Evolutionary conservation across 2,888 invertebrate species (phyloP), one percentile per base, ranked within the genome.

Genomic region (Andrena haemorrhoa): DNA sequence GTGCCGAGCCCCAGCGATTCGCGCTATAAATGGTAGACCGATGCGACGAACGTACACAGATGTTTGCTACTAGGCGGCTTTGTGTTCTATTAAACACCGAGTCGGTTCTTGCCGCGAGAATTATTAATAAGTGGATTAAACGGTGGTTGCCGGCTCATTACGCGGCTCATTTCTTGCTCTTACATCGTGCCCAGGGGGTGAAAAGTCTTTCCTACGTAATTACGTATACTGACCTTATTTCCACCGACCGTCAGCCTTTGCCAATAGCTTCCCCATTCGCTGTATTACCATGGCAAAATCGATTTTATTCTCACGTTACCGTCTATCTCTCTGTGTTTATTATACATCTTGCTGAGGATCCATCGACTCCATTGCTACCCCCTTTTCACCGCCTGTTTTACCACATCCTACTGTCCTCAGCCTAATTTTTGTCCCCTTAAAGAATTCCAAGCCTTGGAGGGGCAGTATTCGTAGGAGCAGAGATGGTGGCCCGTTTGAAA

Each of bases 41-140:
- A 63, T 76, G 41, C 63, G 71, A 61, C 10, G 60, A 35, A 51
- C 20, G 49, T 16, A 16, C 63, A 69, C 47, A 26, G 12, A 23
- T 56, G 56, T 26, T 60, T 75, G 47, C 31, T n/a, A 23, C 26
- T 47, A 29, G 58, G 49, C 60, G 63, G 49, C 60, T 69, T 75
- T 75, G 49, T 69, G 31, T 75, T 47, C 47, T 33, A 16, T 23
- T 75, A 47, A 75, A 75, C 41, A 64, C 23, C 23, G 51, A 58
- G 29, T 35, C 70, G 58, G 58, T 49, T 77, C 47, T 64, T 77
- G 26, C 35, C 33, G 33, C 8, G 63, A 58, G 64, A 76, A 79
- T 79, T 77, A 64, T 77, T 77, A 76, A 69, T 58, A 70, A 70
- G 49, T 49, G 56, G 49, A 77, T 64, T 70, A 64, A 70, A 77